Percentiles rank a stretch among this genome's conserved stretches.
phyloP scores from a whole-genome alignment of 2,113 vertebrate species.

The Mugil cephalus region DNA sequence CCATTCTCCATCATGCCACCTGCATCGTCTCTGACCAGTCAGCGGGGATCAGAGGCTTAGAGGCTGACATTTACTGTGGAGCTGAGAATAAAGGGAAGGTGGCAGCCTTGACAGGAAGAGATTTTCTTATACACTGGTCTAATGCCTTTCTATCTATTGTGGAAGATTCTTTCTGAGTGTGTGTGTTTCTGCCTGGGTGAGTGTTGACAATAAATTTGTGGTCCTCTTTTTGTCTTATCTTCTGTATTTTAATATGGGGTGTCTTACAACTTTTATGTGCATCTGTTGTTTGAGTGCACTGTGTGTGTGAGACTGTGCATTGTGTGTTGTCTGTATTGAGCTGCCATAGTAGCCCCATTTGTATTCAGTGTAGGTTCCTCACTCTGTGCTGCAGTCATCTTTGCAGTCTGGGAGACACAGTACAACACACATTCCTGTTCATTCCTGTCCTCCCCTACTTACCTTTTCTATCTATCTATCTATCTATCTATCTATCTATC shows the following conservation, averaged over 20 bases:
- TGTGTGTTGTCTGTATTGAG: conserved; percentile 55
- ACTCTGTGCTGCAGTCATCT: conserved; percentile 79
- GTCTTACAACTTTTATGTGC: conserved; percentile 18
- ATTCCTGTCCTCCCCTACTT: conserved; percentile 33
- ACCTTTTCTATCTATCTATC: conserved; percentile 15
- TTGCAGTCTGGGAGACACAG: conserved; percentile 78
- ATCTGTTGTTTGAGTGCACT: not conserved
- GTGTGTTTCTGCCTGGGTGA: not conserved
- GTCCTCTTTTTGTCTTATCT: not conserved
- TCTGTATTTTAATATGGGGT: not conserved
- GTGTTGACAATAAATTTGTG: conserved; percentile 3
- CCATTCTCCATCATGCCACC: not conserved
- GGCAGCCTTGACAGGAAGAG: conserved; percentile 8
- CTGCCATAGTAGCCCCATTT: conserved; percentile 72
- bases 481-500: conserved; percentile 33
- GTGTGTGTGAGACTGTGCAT: conserved; percentile 26
- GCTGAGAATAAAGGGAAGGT: conserved; percentile 36
- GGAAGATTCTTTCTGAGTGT: not conserved
- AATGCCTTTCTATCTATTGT: conserved; percentile 18
- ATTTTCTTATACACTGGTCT: conserved; percentile 20
- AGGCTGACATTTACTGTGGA: conserved; percentile 54
- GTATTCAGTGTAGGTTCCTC: conserved; percentile 75
- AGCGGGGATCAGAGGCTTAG: conserved; percentile 27
- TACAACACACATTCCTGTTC: conserved; percentile 57
- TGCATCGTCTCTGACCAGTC: conserved; percentile 12